These are phyloP conservation scores for Rhopalosiphum nymphaeae DNA, from an alignment of 2,888 invertebrate genomes.

Conservation along the genomic window DNA sequence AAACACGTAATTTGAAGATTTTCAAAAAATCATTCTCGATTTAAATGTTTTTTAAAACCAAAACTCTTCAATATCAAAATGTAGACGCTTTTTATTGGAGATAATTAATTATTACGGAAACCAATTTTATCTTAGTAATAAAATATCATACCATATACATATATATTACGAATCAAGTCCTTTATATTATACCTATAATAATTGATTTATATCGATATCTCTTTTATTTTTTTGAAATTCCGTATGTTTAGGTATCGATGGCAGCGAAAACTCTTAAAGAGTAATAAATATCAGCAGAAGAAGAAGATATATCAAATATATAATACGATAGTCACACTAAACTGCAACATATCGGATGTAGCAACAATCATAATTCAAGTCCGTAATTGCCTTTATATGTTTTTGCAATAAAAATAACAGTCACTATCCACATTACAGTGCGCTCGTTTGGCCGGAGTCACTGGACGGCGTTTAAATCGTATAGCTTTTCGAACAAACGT, in stretches of 20 bases:
- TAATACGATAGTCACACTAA: not conserved
- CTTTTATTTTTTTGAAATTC: not conserved
- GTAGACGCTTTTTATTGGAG: not conserved
- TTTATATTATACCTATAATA: not conserved
- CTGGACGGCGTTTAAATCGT: not conserved
- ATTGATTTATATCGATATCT: not conserved
- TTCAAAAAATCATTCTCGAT: not conserved
- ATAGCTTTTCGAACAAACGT: not conserved
- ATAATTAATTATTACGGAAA: not conserved
- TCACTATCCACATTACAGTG: not conserved
- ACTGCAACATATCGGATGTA: not conserved
- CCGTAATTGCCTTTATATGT: not conserved
- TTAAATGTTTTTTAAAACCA: not conserved
- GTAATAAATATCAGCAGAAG: too few species aligned
- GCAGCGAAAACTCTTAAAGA: too few species aligned
- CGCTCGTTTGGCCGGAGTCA: not conserved
- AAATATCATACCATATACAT: not conserved
- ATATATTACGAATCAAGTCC: not conserved
- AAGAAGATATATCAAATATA: not conserved
- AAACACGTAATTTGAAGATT: not conserved
- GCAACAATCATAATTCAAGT: not conserved
- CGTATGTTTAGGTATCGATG: not conserved
- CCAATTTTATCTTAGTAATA: not conserved
- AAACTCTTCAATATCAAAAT: not conserved
- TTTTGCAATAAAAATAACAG: not conserved